Percentiles rank a stretch among this genome's conserved stretches.
These are phyloP conservation scores for Sarcophilus harrisii DNA, from an alignment of 2,797 vertebrate genomes.

Conservation along the genomic window DNA sequence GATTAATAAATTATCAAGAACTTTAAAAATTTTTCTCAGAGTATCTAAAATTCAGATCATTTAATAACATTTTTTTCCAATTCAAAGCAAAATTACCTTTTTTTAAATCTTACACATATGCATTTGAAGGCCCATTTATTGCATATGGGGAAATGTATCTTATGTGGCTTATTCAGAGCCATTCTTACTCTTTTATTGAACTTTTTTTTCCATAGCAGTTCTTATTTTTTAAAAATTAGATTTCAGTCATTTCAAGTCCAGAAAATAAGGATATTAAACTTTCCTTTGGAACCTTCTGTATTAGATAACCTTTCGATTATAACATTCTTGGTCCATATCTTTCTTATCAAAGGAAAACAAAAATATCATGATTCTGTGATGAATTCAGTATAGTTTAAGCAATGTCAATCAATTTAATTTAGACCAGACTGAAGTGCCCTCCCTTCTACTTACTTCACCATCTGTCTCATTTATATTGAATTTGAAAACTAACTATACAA, in stretches of 20 bases:
- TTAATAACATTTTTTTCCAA: background rate
- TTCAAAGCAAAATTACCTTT: background rate
- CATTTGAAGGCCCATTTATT: background rate
- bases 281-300: constrained; percentile 6
- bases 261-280: background rate
- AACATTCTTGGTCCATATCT: constrained; percentile 1
- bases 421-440: background rate
- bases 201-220: background rate
- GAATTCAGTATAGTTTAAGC: background rate
- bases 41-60: background rate
- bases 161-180: background rate
- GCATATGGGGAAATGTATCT: background rate
- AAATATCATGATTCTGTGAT: constrained; percentile 13
- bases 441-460: background rate
- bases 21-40: background rate
- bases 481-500: constrained; percentile 25
- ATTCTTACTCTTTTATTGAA: background rate
- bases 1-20: background rate
- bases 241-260: constrained; percentile 24
- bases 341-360: constrained; percentile 22
- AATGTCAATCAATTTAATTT: background rate
- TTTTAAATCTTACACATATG: constrained; percentile 37
- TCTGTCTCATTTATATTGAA: background rate
- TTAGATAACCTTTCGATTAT: background rate
- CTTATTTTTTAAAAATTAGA: background rate